Conservation (phyloP, 2,797 vertebrate species). For the Cetoscarus ocellatus region DNA sequence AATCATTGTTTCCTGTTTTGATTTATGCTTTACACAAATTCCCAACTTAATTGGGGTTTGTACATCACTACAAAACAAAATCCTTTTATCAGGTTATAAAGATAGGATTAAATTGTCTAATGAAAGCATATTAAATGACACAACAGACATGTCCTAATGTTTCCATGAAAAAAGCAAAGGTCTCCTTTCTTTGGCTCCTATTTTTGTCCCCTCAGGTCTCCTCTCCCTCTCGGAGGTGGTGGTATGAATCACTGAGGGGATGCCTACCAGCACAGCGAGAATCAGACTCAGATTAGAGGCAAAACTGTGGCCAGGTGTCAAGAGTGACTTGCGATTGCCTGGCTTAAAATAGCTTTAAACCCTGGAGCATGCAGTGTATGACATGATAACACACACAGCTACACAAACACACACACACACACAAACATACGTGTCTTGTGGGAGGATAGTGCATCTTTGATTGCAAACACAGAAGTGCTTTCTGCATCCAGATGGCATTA, state of each 20-base stretch:
- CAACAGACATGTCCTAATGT: neutral
- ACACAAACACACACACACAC: constrained; percentile 20
- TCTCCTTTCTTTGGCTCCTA: neutral
- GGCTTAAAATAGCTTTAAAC: constrained; percentile 48
- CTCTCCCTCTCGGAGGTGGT: constrained; percentile 13
- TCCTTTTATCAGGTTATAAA: no score
- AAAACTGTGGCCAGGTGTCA: constrained; percentile 37
- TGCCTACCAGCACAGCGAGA: constrained; percentile 34
- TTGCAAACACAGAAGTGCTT: constrained; percentile 34
- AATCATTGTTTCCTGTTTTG: no score
- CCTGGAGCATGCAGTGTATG: constrained; percentile 1
- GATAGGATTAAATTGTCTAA: no score
- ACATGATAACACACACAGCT: neutral
- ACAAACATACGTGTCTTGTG: constrained; percentile 13
- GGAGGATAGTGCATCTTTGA: constrained; percentile 43
- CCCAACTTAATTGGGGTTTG: no score
- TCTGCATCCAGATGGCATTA: constrained; percentile 45
- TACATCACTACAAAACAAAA: no score
- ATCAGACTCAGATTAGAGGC: constrained; percentile 29
- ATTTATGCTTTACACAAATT: no score
- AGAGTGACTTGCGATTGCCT: constrained; percentile 44
- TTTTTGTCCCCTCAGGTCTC: constrained; percentile 10
- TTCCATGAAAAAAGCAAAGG: constrained; percentile 5
- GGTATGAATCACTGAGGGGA: constrained; percentile 41
- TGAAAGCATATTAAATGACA: no score